These are phyloP conservation scores for Lemur catta DNA, from an alignment of 2,797 vertebrate genomes.

Conservation along the genomic window DNA sequence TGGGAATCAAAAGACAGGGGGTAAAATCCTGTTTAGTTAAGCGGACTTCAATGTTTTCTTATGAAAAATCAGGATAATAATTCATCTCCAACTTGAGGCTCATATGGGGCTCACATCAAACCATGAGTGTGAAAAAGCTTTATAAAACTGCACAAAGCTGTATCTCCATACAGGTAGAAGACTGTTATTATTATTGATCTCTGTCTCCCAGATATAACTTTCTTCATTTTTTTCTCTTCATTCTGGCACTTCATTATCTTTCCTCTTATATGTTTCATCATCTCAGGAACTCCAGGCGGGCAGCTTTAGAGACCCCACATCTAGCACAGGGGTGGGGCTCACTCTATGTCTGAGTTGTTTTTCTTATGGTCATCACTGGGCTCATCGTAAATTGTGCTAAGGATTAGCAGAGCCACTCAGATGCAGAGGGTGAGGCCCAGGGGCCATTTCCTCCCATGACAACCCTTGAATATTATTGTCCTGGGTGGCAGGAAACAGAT, in stretches of 20 bases:
- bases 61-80: not conserved
- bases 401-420: not conserved
- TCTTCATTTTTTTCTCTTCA: not conserved
- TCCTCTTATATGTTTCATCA: not conserved
- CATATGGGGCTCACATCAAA: not conserved
- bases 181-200: not conserved
- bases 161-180: too few relatives aligned
- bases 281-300: not conserved
- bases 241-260: not conserved
- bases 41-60: not conserved
- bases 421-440: not conserved
- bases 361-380: not conserved
- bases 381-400: not conserved
- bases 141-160: not conserved
- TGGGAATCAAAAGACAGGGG: not conserved
- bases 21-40: not conserved
- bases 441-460: not conserved
- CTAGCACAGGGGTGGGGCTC: not conserved
- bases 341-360: not conserved
- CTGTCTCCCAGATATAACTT: not conserved
- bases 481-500: slow-evolving; percentile 1
- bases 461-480: not conserved
- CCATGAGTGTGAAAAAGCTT: not conserved
- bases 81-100: not conserved
- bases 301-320: not conserved